Evolutionary conservation across 2,797 vertebrate genomes (phyloP), one percentile per base, ranked within the genome.

Genomic region (Linurgus olivaceus): DNA sequence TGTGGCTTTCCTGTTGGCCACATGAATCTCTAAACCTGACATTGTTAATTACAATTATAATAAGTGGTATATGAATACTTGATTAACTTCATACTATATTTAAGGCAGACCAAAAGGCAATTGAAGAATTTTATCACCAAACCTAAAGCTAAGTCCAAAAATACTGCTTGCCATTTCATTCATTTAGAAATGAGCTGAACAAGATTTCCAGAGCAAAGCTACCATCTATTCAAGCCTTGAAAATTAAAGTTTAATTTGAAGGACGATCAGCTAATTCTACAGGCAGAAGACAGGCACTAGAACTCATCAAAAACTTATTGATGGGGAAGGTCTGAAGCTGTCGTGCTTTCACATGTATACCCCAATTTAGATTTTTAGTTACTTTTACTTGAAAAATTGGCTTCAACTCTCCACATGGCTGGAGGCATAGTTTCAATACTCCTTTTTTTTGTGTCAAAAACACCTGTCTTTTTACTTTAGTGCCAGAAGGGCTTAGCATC

Each of bases 401-500:
- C 88, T 97, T 67, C 2, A 68, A 73, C 90, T 79, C 89, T 91
- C 86, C 54, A 97, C 89, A 96, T 96, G 93, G 90, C 96, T 97
- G 82, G 91, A 97, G 96, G 96, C 97, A 96, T 74, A 96, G 91
- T 97, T 97, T 96, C 76, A 65, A 94, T 97, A 93, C 91, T 94
- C 93, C 94, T 92, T 96, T 97, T 97, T 95, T 96, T 79, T 95
- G 93, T 96, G 94, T 97, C 93, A 96, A 96, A 94, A 97, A 97
- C 95, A 97, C 97, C 97, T 98, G 97, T 96, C 97, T 97, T 97
- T 97, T 96, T 96, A 97, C 97, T 97, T 98, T 79, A 94, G 92
- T 96, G 97, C 97, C 97, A 98, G 96, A 96, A 97, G 96, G 97
- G 96, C 97, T 98, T 97, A 98, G 96, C 97, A 97, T 97, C 96